Evolutionary conservation across 2,113 vertebrate species (phyloP).

Genomic region (Istiophorus platypterus): DNA sequence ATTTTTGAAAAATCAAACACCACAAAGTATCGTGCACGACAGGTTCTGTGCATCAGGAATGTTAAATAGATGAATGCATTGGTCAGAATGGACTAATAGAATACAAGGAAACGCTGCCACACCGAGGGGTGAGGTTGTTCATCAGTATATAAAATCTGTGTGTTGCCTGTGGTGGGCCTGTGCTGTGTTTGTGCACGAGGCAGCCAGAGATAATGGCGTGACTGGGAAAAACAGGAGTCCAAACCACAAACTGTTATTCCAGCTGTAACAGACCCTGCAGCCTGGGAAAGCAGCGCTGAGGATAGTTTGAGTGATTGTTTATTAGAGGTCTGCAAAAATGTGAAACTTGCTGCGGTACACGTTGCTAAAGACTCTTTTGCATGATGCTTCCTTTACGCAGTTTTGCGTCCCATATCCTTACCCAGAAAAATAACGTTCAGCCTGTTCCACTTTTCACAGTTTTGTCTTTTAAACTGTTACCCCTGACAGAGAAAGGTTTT

Average conservation of each 20-base stretch:
- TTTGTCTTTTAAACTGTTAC: neutral
- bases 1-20: constrained; percentile 3
- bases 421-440: neutral
- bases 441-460: neutral
- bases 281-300: constrained; percentile 81
- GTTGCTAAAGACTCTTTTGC: constrained; percentile 22
- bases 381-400: constrained; percentile 29
- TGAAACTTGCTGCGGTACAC: constrained; percentile 57
- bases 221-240: constrained; percentile 77
- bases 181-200: constrained; percentile 52
- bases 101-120: neutral
- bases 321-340: constrained; percentile 62
- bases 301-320: constrained; percentile 67
- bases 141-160: neutral
- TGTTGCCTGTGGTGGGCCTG: constrained; percentile 35
- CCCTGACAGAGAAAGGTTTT: neutral
- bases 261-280: constrained; percentile 81
- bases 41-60: neutral
- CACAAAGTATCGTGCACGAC: neutral
- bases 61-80: neutral
- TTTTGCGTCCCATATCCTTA: neutral
- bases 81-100: neutral
- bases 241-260: constrained; percentile 84
- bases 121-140: neutral
- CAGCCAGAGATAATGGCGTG: constrained; percentile 59